Percentiles rank a stretch among this genome's conserved stretches.
phyloP scores from a whole-genome alignment of 2,113 vertebrate genomes.

The Fukomys damarensis region DNA sequence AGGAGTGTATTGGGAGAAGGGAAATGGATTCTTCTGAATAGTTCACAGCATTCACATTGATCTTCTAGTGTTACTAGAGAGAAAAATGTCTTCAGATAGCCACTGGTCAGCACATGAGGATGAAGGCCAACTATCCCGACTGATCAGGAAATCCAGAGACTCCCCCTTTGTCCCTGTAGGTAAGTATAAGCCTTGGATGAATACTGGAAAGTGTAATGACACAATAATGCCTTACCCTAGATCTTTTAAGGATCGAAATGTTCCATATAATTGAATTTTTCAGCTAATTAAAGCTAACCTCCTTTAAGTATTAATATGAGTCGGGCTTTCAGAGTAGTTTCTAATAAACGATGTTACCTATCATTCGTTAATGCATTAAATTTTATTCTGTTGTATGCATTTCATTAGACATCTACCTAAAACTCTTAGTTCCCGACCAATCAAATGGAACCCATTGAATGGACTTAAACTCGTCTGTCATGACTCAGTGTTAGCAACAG shows the following conservation, averaged over 20 bases:
- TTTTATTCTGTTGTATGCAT: not conserved
- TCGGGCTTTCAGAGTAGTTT: constrained; percentile 43
- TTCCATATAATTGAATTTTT: not conserved
- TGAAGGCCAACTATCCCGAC: constrained; percentile 88
- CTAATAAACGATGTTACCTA: not conserved
- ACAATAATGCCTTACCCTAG: not conserved
- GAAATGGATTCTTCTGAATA: constrained; percentile 5
- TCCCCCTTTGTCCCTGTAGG: constrained; percentile 92
- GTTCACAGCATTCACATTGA: constrained; percentile 15
- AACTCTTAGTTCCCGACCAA: not conserved
- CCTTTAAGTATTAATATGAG: not conserved
- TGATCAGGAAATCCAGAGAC: constrained; percentile 90
- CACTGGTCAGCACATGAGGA: constrained; percentile 78
- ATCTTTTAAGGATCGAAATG: not conserved
- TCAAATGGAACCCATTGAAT: not conserved
- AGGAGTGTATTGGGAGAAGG: not conserved
- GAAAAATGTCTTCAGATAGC: constrained; percentile 86
- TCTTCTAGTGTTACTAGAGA: constrained; percentile 16
- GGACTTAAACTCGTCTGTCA: not conserved
- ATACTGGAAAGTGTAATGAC: not conserved
- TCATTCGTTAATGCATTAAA: not conserved
- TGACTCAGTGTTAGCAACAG: not conserved
- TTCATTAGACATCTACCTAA: not conserved
- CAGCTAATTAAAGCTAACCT: not conserved
- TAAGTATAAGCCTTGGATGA: constrained; percentile 80